Conservation (phyloP, 2,888 invertebrate species). For the Diploptera punctata region DNA sequence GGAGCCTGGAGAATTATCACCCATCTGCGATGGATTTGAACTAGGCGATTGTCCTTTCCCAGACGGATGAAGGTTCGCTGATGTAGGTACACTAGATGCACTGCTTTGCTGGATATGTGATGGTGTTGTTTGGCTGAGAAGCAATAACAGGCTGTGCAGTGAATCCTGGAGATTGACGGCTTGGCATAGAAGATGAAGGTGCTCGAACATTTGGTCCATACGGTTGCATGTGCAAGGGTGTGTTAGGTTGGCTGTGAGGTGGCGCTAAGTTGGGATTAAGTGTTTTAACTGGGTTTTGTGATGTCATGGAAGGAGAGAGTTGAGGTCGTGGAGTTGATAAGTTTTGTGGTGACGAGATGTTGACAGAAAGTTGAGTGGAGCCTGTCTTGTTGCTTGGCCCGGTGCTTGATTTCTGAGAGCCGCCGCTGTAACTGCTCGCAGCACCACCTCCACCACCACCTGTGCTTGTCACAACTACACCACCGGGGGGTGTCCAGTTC, state of each 20-base stretch:
- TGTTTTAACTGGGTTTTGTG: not conserved
- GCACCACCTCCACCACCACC: constrained; percentile 40
- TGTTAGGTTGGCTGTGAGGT: not conserved
- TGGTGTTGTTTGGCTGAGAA: not conserved
- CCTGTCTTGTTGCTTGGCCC: constrained; percentile 61
- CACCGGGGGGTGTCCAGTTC: constrained; percentile 5
- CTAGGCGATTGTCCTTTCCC: not conserved
- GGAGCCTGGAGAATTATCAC: not conserved
- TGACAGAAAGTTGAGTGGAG: constrained; percentile 50
- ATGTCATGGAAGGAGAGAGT: not conserved
- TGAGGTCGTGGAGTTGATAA: not conserved
- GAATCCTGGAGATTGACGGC: not conserved
- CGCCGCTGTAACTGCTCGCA: constrained; percentile 46
- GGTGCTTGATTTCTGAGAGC: constrained; percentile 55
- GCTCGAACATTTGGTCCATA: not conserved
- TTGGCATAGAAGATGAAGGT: not conserved
- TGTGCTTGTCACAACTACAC: constrained; percentile 38
- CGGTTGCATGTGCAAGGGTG: not conserved
- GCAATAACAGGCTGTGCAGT: not conserved
- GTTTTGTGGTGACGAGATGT: not conserved
- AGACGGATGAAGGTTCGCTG: not conserved
- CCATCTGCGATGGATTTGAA: not conserved
- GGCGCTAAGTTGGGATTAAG: not conserved
- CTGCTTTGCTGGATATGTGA: constrained; percentile 4
- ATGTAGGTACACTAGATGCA: not conserved